A percentile compares a stretch with the other conserved stretches of the same genome.
Evolutionary conservation across 2,113 vertebrate species (phyloP).

Genomic region (Gobiocypris rarus): DNA sequence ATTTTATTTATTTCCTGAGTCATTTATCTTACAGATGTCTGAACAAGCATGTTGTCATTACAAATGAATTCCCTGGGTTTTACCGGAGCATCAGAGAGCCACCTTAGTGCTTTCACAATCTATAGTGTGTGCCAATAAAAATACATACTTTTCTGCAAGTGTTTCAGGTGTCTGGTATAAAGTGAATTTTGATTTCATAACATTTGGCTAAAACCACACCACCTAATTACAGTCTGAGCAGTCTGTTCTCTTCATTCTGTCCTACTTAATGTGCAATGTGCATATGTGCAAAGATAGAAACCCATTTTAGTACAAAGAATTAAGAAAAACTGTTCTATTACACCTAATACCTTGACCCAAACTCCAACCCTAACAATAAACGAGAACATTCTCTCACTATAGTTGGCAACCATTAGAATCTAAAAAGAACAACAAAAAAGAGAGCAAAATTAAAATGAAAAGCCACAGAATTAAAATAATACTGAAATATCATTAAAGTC

Average conservation of each 20-base stretch:
- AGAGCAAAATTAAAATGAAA: background rate
- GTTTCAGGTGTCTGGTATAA: background rate
- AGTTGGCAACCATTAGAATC: background rate
- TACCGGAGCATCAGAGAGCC: background rate
- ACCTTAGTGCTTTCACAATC: slow-evolving; percentile 3
- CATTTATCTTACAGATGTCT: slow-evolving; percentile 36
- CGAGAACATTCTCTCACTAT: background rate
- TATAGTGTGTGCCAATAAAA: background rate
- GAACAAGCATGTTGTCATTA: slow-evolving; percentile 30
- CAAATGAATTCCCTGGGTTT: slow-evolving; percentile 10
- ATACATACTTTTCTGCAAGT: background rate
- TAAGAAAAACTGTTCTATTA: background rate
- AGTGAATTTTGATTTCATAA: background rate
- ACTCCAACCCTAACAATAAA: background rate
- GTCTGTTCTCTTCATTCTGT: background rate
- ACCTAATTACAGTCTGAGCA: background rate
- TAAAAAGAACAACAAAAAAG: background rate
- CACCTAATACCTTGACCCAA: background rate
- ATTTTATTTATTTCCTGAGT: background rate
- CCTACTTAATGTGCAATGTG: background rate
- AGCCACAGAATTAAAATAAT: background rate
- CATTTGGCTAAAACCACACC: slow-evolving; percentile 1
- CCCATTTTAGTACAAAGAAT: background rate
- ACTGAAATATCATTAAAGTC: background rate
- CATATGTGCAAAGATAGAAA: background rate